Base-by-base conservation (phyloP, 2,113 vertebrate species). In the Cynoglossus semilaevis region DNA sequence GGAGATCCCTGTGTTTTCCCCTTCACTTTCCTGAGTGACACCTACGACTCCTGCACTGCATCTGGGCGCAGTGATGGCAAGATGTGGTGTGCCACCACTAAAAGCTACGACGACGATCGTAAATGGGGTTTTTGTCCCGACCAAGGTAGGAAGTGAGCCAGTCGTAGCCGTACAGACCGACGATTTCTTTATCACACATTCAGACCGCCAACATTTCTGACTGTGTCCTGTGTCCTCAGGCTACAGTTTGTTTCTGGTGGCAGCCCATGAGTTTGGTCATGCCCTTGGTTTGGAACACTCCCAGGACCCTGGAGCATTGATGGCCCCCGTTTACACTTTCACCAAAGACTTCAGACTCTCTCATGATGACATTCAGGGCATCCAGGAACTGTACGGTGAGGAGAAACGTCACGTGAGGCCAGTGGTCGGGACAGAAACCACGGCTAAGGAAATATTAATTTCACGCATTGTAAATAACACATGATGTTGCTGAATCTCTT, bases 101-200 rank as follows among this genome's bases (percentile, higher is more conserved):
- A 91, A 54, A 99, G 85, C 74, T 99, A 95, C 0, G 95, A 98
- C 0, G 94, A 97, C 0, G 96, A 99, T 80, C 94, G 94, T 70
- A 96, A 98, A 74, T 99, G 96, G 96, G 96, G 96, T 62, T 99
- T 99, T 56, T 99, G 97, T 77, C 96, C 96, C 0, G 95, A 98
- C 16, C 93, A 95, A 94, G 97, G 96, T 98, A 85, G 5, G n/a
- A 54, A 16, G 3, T 0, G 18, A 15, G 14, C 22, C 22, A 29
- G n/a, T n/a, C n/a, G 38, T 41, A 22, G 9, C 18, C 15, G 14
- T 8, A 35, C n/a, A 51, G n/a, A 51, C 10, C 46, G n/a, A 17
- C 9, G 8, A 16, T 29, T 29, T 29, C 6, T 29, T 29, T 29
- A 29, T 29, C 22, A n/a, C n/a, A n/a, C n/a, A 41, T 36, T 36